Base-by-base conservation (phyloP, 2,113 vertebrate species). In the Thermophis baileyi region DNA sequence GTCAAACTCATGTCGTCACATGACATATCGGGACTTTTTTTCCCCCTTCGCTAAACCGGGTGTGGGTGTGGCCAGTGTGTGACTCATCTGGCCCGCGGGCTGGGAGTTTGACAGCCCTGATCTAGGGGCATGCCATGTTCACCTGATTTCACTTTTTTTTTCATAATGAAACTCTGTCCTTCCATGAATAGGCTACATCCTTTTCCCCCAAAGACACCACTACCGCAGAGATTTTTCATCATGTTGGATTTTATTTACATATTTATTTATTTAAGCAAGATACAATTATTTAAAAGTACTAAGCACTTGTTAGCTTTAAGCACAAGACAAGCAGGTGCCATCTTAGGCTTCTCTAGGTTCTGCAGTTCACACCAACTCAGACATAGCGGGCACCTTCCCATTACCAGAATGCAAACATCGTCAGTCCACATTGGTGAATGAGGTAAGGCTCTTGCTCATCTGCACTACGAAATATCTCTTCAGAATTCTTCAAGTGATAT, bases 401-500 rank as follows among this genome's bases (percentile, higher is more conserved):
- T 6, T 81, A 81, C 35, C 74, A 44, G 3, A 81, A 20, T 81
- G 7, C 35, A 44, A 44, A 81, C 35, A 44, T 44, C 35, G 22
- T 81, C 18, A 81, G 35, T 81, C 74, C 74, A 81, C 35, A 81
- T 81, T 44, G 44, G 35, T 44, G 74, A 81, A 44, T 22, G n/a
- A 44, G 35, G 18, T 35, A 81, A 81, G 35, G 74, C 20, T 81
- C 18, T 81, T 81, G 35, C 7, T 81, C 20, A 22, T 44, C 35
- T 44, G 3, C 74, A 81, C 74, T 22, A 81, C 2, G 1, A 44
- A 8, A 35, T 69, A 6, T n/a, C 63, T 91, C 95, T 97, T 94
- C 97, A 97, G 92, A 97, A 96, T 97, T 93, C 97, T 87, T 96
- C 97, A 40, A 94, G 94, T 94, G 97, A 98, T 92, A 60, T 92